Conservation (phyloP, 2,888 invertebrate genomes). For the Agrotis exclamationis region DNA sequence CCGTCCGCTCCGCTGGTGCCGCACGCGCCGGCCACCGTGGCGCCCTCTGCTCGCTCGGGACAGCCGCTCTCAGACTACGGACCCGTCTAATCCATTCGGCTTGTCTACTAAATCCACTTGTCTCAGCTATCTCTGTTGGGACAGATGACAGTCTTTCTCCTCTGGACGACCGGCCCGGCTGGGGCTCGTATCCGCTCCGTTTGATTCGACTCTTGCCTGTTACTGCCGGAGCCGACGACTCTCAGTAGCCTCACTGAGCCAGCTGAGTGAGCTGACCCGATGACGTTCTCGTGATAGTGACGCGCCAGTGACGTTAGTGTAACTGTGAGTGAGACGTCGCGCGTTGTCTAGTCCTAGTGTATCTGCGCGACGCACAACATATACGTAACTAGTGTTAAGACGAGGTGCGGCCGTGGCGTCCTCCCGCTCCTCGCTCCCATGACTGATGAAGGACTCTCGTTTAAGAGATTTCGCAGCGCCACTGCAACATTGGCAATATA, state of each 20-base stretch:
- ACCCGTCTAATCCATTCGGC: constrained; percentile 76
- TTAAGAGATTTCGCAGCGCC: constrained; percentile 23
- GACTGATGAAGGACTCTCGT: constrained; percentile 32
- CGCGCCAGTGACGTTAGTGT: constrained; percentile 58
- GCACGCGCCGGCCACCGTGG: constrained; percentile 49
- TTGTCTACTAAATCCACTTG: background rate
- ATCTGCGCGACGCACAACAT: constrained; percentile 80
- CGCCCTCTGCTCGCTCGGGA: constrained; percentile 82
- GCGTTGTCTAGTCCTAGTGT: constrained; percentile 84
- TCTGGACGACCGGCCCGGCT: background rate
- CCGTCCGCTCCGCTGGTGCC: constrained; percentile 77
- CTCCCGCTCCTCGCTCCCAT: constrained; percentile 31
- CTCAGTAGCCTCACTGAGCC: background rate
- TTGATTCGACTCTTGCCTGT: background rate
- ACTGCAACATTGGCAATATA: constrained; percentile 20
- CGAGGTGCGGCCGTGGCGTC: constrained; percentile 56
- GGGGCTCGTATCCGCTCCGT: background rate
- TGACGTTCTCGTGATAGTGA: constrained; percentile 54
- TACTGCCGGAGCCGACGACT: background rate
- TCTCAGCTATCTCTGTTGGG: background rate
- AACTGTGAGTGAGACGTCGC: constrained; percentile 69
- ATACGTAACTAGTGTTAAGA: constrained; percentile 88
- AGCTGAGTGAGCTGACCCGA: constrained; percentile 26
- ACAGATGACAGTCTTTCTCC: background rate
- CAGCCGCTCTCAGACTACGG: constrained; percentile 89